These are phyloP conservation scores for Pyrrhosoma nymphula DNA, from an alignment of 2,888 invertebrate species.

Conservation along the genomic window DNA sequence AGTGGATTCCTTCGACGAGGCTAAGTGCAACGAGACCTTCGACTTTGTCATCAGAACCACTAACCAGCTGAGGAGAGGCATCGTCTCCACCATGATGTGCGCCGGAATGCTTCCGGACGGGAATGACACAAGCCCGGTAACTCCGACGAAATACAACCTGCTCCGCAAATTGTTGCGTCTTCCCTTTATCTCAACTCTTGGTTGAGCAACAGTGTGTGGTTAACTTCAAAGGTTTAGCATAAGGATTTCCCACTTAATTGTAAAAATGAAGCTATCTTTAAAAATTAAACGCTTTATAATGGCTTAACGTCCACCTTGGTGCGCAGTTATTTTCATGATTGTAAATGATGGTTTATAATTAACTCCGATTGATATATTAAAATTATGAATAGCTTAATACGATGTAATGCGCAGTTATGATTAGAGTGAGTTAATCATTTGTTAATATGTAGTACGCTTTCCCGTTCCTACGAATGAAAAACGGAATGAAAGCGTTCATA, in stretches of 20 bases:
- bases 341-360: no score
- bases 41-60: neutral
- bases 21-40: constrained; percentile 33
- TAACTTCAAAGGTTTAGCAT: neutral
- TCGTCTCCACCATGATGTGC: constrained; percentile 45
- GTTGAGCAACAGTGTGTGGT: neutral
- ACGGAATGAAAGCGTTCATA: no score
- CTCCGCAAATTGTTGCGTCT: neutral
- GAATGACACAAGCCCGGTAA: constrained; percentile 58
- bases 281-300: no score
- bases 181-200: neutral
- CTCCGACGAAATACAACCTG: neutral
- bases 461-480: no score
- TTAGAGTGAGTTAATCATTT: no score
- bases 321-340: no score
- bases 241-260: neutral
- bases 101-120: constrained; percentile 20
- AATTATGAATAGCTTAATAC: no score
- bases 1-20: constrained; percentile 14
- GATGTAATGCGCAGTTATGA: no score
- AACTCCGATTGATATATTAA: no score
- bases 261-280: neutral
- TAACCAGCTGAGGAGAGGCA: neutral
- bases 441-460: no score
- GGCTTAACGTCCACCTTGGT: no score